phyloP scores from a whole-genome alignment of 2,888 invertebrate genomes.

The Ametastegia equiseti region DNA sequence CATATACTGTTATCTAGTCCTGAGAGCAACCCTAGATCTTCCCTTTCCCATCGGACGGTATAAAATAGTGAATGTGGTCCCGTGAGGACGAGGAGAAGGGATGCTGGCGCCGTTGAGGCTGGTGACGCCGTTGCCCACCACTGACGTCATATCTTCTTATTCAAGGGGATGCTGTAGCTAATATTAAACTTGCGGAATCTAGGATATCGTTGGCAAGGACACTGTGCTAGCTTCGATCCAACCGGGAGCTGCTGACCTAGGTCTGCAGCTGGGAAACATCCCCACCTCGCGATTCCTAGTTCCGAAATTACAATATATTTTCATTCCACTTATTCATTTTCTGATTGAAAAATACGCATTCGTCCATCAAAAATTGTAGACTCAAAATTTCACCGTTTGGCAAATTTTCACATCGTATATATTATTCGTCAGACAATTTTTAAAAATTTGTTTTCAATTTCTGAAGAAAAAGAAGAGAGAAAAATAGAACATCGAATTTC shows the following conservation, averaged over 20 bases:
- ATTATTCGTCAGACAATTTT: too few species aligned
- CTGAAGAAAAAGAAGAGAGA: too few species aligned
- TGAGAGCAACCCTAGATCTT: not conserved
- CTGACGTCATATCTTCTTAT: constrained; percentile 36
- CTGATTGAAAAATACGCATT: too few species aligned
- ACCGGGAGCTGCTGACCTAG: constrained; percentile 15
- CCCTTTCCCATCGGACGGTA: not conserved
- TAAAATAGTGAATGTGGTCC: not conserved
- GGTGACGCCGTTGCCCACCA: constrained; percentile 33
- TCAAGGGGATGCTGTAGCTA: constrained; percentile 4
- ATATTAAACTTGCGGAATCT: constrained; percentile 13
- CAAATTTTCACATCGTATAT: too few species aligned
- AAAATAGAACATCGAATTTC: too few species aligned
- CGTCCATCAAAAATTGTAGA: too few species aligned
- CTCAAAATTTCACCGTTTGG: too few species aligned
- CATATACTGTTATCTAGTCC: not conserved
- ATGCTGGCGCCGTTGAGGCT: constrained; percentile 36
- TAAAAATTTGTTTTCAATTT: too few species aligned
- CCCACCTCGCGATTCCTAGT: not conserved
- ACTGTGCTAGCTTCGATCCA: constrained; percentile 25
- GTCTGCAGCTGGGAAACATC: not conserved
- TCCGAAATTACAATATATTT: too few species aligned
- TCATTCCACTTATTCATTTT: not conserved
- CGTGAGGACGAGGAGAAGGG: not conserved
- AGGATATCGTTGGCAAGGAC: constrained; percentile 41